phyloP scores from a whole-genome alignment of 1,140 invertebrate species.

The Melanaphis sacchari region DNA sequence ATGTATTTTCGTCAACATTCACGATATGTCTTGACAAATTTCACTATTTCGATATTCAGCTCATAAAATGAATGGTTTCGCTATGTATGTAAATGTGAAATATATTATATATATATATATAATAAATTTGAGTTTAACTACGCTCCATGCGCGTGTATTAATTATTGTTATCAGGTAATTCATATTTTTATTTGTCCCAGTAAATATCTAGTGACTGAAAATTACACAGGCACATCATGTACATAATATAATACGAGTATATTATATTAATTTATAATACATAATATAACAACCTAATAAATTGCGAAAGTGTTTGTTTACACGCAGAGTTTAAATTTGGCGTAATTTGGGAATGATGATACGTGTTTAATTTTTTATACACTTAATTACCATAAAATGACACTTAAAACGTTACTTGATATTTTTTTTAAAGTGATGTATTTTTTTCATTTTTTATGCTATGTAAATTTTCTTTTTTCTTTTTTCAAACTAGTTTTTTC shows the following conservation, averaged over 20 bases:
- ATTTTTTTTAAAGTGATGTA: not conserved
- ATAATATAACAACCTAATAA: not conserved
- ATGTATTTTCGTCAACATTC: no score
- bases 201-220: not conserved
- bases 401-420: not conserved
- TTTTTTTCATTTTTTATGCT: not conserved
- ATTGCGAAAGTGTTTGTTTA: not conserved
- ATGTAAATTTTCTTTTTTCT: not conserved
- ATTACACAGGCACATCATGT: not conserved
- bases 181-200: not conserved
- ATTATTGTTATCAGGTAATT: not conserved
- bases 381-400: slow-evolving; percentile 19
- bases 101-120: not conserved
- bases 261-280: not conserved
- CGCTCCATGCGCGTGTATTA: not conserved
- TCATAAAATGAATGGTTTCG: no score
- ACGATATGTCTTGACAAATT: no score
- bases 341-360: not conserved
- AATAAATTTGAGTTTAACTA: not conserved
- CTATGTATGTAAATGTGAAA: no score
- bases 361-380: not conserved
- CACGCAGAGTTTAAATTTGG: not conserved
- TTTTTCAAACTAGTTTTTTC: not conserved
- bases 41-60: no score
- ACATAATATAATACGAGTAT: not conserved